Evolutionary conservation across 2,113 vertebrate species (phyloP), one percentile per base, ranked within the genome.

Genomic region (Dipodomys spectabilis): DNA sequence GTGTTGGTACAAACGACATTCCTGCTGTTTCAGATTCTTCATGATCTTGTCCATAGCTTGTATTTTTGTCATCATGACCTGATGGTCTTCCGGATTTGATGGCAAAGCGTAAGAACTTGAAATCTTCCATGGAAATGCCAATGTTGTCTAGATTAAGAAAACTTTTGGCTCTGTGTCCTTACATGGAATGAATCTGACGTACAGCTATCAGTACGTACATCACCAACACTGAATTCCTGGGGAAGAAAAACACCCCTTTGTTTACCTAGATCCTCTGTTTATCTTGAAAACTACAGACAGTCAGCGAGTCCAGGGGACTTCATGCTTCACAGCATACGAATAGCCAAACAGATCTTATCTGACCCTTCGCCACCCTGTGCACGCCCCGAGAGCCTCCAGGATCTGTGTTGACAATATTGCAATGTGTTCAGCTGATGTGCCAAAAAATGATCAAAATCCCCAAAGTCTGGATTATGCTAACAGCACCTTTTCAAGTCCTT

Each of bases 261-360:
- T 86, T 81, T 83, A 89, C 73, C 77, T 83, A 93, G 77, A 28
- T 72, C 12, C 23, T 80, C 65, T 73, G 13, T 95, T 89, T 92
- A 86, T 96, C 88, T 95, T 28, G 77, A 91, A 89, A 89, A 23
- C 68, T 39, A 39, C 39, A 39, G 62, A 78, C 82, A 64, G 73
- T 77, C 88, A 69, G n/a, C 28, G 53, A 82, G 30, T 68, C 39
- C 57, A 86, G 89, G 77, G 75, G 75, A 80, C 82, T 88, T 49
- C 72, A n/a, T 83, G 71, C 80, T 87, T 92, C 80, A 86, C 49
- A 30, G 60, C 67, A 64, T 53, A 23, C 72, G 72, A 89, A 95
- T 86, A 74, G 82, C 95, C 95, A 90, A 88, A 82, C 93, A 93
- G 95, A 95, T 96, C 94, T 95, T 90, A 95, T 95, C 95, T 88